These are phyloP conservation scores for Eupristina koningsbergeri DNA, from an alignment of 1,140 invertebrate species.

Conservation along the genomic window DNA sequence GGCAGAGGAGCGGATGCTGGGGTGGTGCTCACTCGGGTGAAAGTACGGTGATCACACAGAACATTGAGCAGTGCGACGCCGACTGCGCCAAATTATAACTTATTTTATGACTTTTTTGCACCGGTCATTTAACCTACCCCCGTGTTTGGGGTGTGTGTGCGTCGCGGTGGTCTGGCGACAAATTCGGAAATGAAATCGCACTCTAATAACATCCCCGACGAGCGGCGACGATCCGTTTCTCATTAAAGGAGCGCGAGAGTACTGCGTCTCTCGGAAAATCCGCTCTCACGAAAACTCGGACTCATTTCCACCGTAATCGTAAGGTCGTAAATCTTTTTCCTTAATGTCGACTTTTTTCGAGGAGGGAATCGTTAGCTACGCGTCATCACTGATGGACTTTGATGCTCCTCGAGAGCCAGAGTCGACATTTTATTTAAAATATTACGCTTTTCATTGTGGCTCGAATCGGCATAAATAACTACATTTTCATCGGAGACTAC, in stretches of 20 bases:
- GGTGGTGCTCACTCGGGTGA: slow-evolving; percentile 69
- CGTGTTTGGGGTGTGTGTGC: slow-evolving; percentile 1
- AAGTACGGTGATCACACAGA: slow-evolving; percentile 72
- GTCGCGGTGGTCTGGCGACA: slow-evolving; percentile 61
- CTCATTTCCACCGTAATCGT: not conserved
- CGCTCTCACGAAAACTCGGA: not conserved
- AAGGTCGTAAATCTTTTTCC: not conserved
- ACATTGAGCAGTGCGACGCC: slow-evolving; percentile 72
- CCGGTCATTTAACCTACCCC: slow-evolving; percentile 72
- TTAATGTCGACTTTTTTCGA: not conserved
- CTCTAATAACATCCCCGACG: slow-evolving; percentile 69
- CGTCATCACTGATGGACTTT: not conserved
- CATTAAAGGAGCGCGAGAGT: not conserved
- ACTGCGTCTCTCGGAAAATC: not conserved
- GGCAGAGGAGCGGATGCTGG: slow-evolving; percentile 27
- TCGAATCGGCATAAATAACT: not conserved
- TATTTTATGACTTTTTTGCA: slow-evolving; percentile 74
- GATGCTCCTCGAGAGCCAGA: not conserved
- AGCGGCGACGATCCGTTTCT: slow-evolving; percentile 1
- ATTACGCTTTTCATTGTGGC: not conserved
- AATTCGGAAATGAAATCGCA: slow-evolving; percentile 72
- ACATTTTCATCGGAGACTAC: not conserved
- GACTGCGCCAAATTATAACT: slow-evolving; percentile 74
- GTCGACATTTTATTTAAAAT: not conserved
- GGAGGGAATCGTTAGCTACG: not conserved